Evolutionary conservation across 2,113 vertebrate species (phyloP).

Genomic region (Manacus vitellinus): DNA sequence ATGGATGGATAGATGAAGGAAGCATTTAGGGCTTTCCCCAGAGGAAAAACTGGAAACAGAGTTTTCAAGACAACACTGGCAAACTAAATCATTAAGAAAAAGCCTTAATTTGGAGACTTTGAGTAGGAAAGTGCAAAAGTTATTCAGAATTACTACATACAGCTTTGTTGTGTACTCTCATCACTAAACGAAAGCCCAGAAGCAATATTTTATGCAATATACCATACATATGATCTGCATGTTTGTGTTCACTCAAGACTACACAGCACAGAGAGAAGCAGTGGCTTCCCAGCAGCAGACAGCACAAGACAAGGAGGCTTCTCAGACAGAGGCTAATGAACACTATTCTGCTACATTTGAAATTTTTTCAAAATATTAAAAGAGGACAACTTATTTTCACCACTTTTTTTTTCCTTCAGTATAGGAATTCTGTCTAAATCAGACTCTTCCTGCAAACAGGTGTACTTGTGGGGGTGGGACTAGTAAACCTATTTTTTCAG

Average conservation of each 20-base stretch:
- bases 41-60: not conserved
- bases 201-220: not conserved
- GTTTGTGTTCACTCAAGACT: not conserved
- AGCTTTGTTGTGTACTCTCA: not conserved
- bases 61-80: not conserved
- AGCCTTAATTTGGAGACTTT: not conserved
- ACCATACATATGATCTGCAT: not conserved
- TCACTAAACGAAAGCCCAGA: not conserved
- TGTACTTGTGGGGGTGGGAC: fast-evolving
- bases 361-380: not conserved
- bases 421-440: not conserved
- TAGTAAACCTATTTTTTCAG: not conserved
- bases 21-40: not conserved
- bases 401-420: not conserved
- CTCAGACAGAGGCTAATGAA: not conserved
- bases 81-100: not conserved
- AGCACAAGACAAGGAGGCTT: not conserved
- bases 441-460: not conserved
- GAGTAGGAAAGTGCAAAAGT: not conserved
- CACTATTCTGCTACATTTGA: not conserved
- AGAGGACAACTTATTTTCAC: not conserved
- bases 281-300: not conserved
- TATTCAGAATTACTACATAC: not conserved
- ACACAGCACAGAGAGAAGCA: not conserved
- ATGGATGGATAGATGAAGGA: not conserved